A percentile compares a stretch with the other conserved stretches of the same genome.
These are phyloP conservation scores for Ichneumoninae sp. DNA, from an alignment of 2,888 invertebrate genomes.

Conservation along the genomic window DNA sequence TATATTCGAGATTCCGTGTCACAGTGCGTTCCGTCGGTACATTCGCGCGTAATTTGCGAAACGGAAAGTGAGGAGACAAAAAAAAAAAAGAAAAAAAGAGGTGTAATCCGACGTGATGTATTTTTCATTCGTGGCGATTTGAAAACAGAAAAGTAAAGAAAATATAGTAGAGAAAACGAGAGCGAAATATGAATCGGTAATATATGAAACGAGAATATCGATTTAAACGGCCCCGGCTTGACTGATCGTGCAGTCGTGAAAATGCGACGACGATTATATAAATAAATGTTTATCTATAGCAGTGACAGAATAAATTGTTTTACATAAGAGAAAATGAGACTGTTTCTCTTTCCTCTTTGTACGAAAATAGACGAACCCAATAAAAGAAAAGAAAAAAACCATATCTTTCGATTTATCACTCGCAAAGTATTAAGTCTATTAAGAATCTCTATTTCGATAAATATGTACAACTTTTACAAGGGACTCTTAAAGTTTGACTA, in stretches of 20 bases:
- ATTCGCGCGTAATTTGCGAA: constrained; percentile 10
- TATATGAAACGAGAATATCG: constrained; percentile 17
- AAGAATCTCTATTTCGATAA: constrained; percentile 49
- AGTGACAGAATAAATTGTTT: constrained; percentile 77
- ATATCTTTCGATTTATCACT: background rate
- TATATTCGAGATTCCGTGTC: constrained; percentile 23
- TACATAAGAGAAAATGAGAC: constrained; percentile 66
- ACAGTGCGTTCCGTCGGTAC: constrained; percentile 8
- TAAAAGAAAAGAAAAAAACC: constrained; percentile 11
- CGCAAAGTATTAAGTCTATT: background rate
- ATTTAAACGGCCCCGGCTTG: background rate
- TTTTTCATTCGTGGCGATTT: constrained; percentile 22
- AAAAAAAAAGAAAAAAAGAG: background rate
- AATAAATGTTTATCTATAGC: constrained; percentile 74
- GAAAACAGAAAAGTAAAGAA: constrained; percentile 10
- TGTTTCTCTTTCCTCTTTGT: constrained; percentile 31
- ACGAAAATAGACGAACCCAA: background rate
- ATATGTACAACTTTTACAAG: constrained; percentile 64
- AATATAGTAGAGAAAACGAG: background rate
- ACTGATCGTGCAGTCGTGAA: constrained; percentile 31
- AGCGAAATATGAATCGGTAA: constrained; percentile 5
- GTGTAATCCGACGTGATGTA: constrained; percentile 3
- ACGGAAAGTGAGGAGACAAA: background rate
- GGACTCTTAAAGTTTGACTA: constrained; percentile 3
- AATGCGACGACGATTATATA: constrained; percentile 59